Evolutionary conservation across 2,888 invertebrate species (phyloP), one percentile per base, ranked within the genome.

Genomic region (Adineta ricciae): DNA sequence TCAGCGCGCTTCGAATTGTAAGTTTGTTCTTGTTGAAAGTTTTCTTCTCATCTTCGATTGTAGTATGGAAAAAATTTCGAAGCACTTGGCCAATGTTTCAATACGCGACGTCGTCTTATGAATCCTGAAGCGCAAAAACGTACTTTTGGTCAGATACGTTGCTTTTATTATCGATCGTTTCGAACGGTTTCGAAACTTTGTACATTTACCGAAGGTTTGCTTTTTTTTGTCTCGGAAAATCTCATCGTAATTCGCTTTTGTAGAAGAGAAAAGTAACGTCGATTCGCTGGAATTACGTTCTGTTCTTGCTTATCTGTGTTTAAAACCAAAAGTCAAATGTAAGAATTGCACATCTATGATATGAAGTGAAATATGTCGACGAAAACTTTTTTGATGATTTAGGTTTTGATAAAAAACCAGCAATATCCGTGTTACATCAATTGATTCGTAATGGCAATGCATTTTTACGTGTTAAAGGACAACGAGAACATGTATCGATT

Each of bases 51-150:
- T 72, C 1, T 32, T 36, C 16, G 2, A 1, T 36, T 36, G 38
- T 41, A 78, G 78, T 78, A 78, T 78, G 78, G 78, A 5, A 78
- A 78, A 78, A 78, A 78, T 24, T 78, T 78, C 3, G 78, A 78
- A 32, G 78, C 78, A 41, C 78, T 78, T 41, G 78, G 78, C 24
- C 78, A 41, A n/a, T 78, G 78, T 41, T 78, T 78, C 5, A 78
- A 78, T 78, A 41, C 78, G n/a, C 41, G 78, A 41, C 78, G 78
- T 41, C 38, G 78, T 78, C 41, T 78, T 38, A n/a, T 78, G 3
- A 78, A 78, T 78, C 78, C 78, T 41, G 78, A 78, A 38, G 78
- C 78, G n/a, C 78, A 78, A 78, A 78, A 78, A 78, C 78, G 78
- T 41, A 78, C 78, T 24, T 41, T 41, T 78, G 78, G 78, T n/a